Evolutionary conservation across 2,113 vertebrate species (phyloP).

Genomic region (Mus musculus): GRCm39 chr2:33652501-33653000

Average conservation of each 20-base stretch:
- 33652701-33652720: background rate
- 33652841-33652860: background rate
- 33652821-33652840: background rate
- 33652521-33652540: background rate
- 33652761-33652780: background rate
- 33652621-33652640: background rate
- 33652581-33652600: background rate
- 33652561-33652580: background rate
- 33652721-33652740: background rate
- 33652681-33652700: background rate
- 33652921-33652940: background rate
- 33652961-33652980: background rate
- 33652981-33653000: background rate
- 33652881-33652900: background rate
- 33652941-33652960: background rate
- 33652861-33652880: background rate
- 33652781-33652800: fast-evolving
- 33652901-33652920: background rate
- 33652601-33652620: background rate
- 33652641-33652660: background rate
- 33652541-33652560: background rate
- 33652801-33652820: fast-evolving
- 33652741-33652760: background rate
- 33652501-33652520: background rate
- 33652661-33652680: background rate